Conservation (phyloP, 2,888 invertebrate genomes). For the Geotrupes spiniger region DNA sequence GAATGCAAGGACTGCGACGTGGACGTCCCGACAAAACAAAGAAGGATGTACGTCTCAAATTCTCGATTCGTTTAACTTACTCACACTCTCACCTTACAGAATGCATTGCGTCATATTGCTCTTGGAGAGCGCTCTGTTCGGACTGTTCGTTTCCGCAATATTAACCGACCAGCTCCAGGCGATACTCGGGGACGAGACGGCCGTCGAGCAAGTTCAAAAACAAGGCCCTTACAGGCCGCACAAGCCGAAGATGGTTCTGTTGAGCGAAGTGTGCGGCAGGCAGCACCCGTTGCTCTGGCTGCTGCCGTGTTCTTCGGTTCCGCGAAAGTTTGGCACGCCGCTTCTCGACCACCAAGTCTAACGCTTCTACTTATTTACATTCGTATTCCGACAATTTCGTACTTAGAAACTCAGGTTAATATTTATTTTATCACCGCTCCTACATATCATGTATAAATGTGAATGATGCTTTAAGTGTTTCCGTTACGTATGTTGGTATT, state of each 20-base stretch:
- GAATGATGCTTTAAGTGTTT: too few relatives aligned
- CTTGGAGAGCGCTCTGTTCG: slow-evolving; percentile 80
- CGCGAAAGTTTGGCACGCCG: slow-evolving; percentile 45
- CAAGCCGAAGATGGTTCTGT: slow-evolving; percentile 61
- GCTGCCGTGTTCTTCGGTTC: slow-evolving; percentile 62
- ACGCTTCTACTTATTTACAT: slow-evolving; percentile 10
- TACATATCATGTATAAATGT: too few relatives aligned
- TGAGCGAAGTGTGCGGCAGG: slow-evolving; percentile 76
- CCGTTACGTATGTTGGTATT: too few relatives aligned
- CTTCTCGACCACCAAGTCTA: slow-evolving; percentile 48
- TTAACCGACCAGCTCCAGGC: slow-evolving; percentile 83
- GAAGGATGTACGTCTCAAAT: slow-evolving; percentile 65
- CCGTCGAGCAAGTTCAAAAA: slow-evolving; percentile 73
- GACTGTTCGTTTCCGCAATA: slow-evolving; percentile 83
- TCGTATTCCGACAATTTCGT: background rate
- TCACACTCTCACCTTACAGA: slow-evolving; percentile 53
- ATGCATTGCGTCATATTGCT: slow-evolving; percentile 79
- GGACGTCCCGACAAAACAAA: slow-evolving; percentile 65
- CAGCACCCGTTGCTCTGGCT: slow-evolving; percentile 72
- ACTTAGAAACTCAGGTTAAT: slow-evolving; percentile 1
- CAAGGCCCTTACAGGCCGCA: slow-evolving; percentile 64
- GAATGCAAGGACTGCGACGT: slow-evolving; percentile 66
- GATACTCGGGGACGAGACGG: slow-evolving; percentile 80
- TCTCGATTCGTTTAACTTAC: background rate
- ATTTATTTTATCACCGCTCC: background rate